These are phyloP conservation scores for Cossypha dichroa DNA, from an alignment of 2,797 vertebrate species.

Conservation along the genomic window DNA sequence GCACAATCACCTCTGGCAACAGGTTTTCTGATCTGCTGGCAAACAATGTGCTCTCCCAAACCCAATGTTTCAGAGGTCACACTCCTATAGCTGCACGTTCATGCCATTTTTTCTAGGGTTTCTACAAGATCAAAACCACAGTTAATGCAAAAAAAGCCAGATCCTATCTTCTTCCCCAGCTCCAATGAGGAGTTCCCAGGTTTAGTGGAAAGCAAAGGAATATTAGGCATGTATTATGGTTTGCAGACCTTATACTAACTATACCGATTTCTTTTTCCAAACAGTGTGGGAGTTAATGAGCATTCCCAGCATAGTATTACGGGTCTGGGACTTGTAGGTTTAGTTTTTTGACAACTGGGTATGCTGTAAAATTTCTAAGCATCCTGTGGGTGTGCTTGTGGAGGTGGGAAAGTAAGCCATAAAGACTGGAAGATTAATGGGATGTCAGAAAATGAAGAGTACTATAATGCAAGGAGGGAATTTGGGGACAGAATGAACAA, in stretches of 20 bases:
- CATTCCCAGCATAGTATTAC: constrained; percentile 43
- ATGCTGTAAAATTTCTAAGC: constrained; percentile 58
- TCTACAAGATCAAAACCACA: background rate
- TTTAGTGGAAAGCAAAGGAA: background rate
- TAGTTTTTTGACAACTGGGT: constrained; percentile 50
- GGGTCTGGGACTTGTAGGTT: constrained; percentile 48
- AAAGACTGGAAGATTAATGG: constrained; percentile 57
- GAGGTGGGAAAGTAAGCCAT: constrained; percentile 53
- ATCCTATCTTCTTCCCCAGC: background rate
- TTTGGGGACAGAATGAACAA: constrained; percentile 35
- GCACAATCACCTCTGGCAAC: background rate
- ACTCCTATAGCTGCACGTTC: background rate
- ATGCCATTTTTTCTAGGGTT: background rate
- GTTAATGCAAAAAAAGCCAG: background rate
- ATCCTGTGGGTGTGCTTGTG: constrained; percentile 54
- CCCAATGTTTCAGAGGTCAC: background rate
- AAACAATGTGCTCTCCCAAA: background rate
- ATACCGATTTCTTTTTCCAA: constrained; percentile 49
- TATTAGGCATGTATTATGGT: background rate
- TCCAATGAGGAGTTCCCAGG: background rate
- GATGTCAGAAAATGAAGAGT: constrained; percentile 56
- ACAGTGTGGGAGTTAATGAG: constrained; percentile 59
- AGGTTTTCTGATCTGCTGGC: background rate
- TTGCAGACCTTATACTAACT: constrained; percentile 35
- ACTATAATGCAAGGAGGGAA: constrained; percentile 50